Evolutionary conservation across 2,797 vertebrate species (phyloP).

Genomic region (Vultur gryphus): DNA sequence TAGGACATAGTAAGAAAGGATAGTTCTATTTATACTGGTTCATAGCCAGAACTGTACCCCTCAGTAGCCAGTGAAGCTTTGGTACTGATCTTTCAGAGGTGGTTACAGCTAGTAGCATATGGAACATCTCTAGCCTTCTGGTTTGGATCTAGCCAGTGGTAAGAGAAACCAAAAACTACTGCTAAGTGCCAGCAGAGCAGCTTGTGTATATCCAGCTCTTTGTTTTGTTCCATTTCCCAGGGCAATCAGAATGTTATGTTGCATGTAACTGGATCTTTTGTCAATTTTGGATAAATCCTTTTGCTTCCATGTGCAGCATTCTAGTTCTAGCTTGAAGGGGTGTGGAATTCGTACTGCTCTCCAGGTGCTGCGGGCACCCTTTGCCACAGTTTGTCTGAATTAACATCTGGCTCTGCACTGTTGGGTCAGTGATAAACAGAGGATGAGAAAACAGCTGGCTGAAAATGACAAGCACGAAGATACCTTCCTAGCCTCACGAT

Average conservation of each 20-base stretch:
- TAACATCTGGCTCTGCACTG: not conserved
- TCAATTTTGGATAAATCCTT: not conserved
- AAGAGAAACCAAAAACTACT: not conserved
- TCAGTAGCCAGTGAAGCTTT: not conserved
- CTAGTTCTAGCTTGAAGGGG: not conserved
- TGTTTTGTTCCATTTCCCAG: not conserved
- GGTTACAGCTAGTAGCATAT: not conserved
- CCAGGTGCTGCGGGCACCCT: not conserved
- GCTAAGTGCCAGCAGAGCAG: not conserved
- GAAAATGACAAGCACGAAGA: not conserved
- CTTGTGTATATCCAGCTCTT: not conserved
- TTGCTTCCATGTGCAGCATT: not conserved
- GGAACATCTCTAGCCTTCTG: not conserved
- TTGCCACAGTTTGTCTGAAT: not conserved
- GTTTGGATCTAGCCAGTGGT: not conserved
- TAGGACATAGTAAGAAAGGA: not conserved
- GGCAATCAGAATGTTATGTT: not conserved
- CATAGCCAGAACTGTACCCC: not conserved
- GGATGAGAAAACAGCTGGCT: not conserved
- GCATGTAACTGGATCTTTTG: not conserved
- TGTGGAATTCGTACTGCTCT: not conserved
- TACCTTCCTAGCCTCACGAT: not conserved
- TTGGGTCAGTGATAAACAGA: not conserved
- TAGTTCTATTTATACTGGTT: not conserved
- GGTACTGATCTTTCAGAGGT: not conserved